These are phyloP conservation scores for Rhinella marina DNA, from an alignment of 2,797 vertebrate genomes.

Conservation along the genomic window DNA sequence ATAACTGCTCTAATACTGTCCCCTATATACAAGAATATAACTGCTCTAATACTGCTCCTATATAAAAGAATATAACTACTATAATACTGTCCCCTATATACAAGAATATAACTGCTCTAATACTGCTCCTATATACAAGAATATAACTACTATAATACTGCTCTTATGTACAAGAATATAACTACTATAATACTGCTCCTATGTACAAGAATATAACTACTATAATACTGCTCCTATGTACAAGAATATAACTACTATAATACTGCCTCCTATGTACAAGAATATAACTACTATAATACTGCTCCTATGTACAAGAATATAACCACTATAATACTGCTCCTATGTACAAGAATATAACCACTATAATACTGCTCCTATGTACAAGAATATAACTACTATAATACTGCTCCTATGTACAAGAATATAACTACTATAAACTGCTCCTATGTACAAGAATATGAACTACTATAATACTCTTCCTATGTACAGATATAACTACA, in stretches of 20 bases:
- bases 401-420: neutral
- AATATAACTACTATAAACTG: too few relatives aligned
- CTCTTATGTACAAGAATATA: too few relatives aligned
- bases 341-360: neutral
- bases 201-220: neutral
- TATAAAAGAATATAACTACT: neutral
- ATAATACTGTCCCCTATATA: neutral
- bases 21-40: too few relatives aligned
- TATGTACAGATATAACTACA: neutral
- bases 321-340: too few relatives aligned
- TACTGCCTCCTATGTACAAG: neutral
- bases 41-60: neutral
- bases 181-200: neutral
- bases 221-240: neutral
- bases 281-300: too few relatives aligned
- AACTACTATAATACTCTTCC: neutral
- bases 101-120: neutral
- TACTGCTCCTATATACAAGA: neutral
- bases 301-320: too few relatives aligned
- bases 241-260: constrained; percentile 3
- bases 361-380: neutral
- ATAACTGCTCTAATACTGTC: neutral
- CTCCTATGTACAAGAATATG: neutral
- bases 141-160: too few relatives aligned
- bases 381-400: neutral